Evolutionary conservation across 2,797 vertebrate species (phyloP), one percentile per base, ranked within the genome.

Genomic region (Halcyon smyrnensis): DNA sequence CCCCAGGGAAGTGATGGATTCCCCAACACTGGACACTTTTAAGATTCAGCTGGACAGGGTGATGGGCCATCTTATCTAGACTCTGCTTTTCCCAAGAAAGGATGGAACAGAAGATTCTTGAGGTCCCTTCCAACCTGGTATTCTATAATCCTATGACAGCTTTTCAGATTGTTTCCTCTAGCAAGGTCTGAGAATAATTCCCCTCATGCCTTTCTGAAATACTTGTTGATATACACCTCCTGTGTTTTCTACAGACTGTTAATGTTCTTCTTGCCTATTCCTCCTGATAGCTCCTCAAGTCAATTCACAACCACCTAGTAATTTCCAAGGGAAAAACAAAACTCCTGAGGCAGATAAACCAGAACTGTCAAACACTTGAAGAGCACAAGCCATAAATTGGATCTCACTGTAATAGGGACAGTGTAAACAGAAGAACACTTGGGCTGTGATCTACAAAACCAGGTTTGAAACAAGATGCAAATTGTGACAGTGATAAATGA

Each of bases 301-400:
- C 53, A 94, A 62, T 78, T 91, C 85, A 78, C 69, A 94, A 34
- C 24, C 36, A 59, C n/a, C 73, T 86, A 54, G 84, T 87, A 76
- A 86, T 76, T 95, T 95, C 77, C 87, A 92, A 32, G 85, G 84
- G 46, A 95, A 89, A 95, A 73, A 17, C 45, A 93, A 91, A 93
- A 36, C 87, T 79, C 89, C 37, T n/a, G 88, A 80, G 63, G 59
- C 63, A 82, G 89, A 90, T 95, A 87, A 91, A 89, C 59, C 82
- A 87, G 60, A 85, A 46, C 60, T 79, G 84, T 90, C 90, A 81
- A 81, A 87, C 70, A 87, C 60, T 20, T 16, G 67, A 84, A 59
- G 54, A 94, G 60, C 81, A 67, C 50, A 81, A 94, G 69, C 71
- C 69, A 56, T 67, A 82, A 85, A 87, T 28, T 80, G 30, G 63